phyloP scores from a whole-genome alignment of 2,113 vertebrate genomes.

The Caretta caretta region DNA sequence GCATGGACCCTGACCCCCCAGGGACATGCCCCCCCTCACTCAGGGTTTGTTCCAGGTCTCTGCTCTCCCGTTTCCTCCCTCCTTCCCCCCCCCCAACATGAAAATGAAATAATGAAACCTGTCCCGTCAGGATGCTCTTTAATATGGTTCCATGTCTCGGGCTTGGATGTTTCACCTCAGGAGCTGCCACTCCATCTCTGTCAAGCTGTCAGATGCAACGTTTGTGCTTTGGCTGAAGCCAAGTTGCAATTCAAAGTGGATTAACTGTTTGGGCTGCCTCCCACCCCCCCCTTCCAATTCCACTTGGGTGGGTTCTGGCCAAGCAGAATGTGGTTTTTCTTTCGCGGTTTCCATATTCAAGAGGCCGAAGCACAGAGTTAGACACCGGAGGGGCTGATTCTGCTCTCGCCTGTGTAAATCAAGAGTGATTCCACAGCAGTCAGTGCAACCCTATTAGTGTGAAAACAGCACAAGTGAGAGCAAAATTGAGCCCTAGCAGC shows the following conservation, averaged over 20 bases:
- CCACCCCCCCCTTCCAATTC: constrained; percentile 57
- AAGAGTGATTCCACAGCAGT: neutral
- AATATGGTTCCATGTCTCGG: constrained; percentile 11
- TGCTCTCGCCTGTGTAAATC: rapidly evolving
- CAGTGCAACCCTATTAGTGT: neutral
- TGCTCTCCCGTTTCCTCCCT: neutral
- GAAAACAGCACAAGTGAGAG: neutral
- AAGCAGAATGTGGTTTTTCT: constrained; percentile 49
- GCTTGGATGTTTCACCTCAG: constrained; percentile 60
- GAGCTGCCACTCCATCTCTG: constrained; percentile 72
- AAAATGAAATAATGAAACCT: neutral
- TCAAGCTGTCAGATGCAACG: constrained; percentile 59
- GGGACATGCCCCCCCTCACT: rapidly evolving
- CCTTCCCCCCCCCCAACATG: neutral
- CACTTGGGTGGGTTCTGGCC: constrained; percentile 69
- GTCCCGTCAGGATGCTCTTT: neutral
- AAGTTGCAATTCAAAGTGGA: constrained; percentile 68
- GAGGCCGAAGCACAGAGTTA: neutral
- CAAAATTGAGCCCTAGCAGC: neutral
- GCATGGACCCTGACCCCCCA: neutral
- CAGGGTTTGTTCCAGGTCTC: neutral
- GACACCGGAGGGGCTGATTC: neutral
- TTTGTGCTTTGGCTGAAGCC: constrained; percentile 1
- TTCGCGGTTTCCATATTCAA: constrained; percentile 52
- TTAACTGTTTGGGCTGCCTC: constrained; percentile 65